Conservation (phyloP, 2,113 vertebrate species). For the Chunga burmeisteri region DNA sequence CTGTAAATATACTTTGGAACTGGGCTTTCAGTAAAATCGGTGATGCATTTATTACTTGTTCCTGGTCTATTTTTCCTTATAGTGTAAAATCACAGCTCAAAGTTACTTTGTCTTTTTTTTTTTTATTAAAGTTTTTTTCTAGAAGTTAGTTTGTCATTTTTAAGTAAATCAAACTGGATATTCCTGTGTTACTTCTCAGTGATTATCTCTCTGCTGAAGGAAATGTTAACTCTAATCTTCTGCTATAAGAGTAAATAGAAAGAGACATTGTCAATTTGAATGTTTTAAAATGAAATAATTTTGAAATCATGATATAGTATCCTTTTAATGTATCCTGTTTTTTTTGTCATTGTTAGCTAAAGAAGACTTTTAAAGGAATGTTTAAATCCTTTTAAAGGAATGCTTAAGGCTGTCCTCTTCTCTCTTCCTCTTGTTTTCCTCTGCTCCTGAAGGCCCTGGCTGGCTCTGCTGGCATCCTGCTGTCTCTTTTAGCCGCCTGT, state of each 20-base stretch:
- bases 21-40: slow-evolving; percentile 6
- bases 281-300: slow-evolving; percentile 1
- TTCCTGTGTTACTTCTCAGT: not conserved
- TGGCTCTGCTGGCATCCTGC: not conserved
- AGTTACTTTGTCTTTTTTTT: not conserved
- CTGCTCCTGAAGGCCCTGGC: not conserved
- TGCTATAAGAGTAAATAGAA: not conserved
- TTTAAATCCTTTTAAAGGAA: not conserved
- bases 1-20: slow-evolving; percentile 44
- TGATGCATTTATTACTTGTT: slow-evolving; percentile 2
- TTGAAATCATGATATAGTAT: not conserved
- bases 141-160: slow-evolving; percentile 28
- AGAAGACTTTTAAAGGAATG: not conserved
- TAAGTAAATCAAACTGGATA: slow-evolving; percentile 12
- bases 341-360: no score
- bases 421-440: not conserved
- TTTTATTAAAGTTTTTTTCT: not conserved
- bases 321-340: not conserved
- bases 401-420: not conserved
- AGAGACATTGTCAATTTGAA: slow-evolving; percentile 32
- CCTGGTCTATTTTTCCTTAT: not conserved
- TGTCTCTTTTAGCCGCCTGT: not conserved
- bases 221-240: not conserved
- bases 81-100: not conserved
- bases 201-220: not conserved